Conservation (phyloP, 2,113 vertebrate genomes). For the Callithrix jacchus region DNA sequence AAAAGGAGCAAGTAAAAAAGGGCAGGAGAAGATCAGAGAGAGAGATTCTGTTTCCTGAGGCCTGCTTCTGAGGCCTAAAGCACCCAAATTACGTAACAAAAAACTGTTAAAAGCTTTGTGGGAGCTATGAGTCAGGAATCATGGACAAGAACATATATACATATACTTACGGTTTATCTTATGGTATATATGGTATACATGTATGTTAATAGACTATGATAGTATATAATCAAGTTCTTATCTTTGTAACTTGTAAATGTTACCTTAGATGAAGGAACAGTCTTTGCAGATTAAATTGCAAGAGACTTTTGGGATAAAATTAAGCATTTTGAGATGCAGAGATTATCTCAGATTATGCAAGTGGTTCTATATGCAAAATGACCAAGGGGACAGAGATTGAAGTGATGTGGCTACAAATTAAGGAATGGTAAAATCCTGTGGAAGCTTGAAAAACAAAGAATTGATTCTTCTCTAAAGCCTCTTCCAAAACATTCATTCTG, state of each 20-base stretch:
- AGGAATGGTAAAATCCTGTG: too few species aligned
- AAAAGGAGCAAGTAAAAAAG: neutral
- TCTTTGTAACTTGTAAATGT: rapidly evolving
- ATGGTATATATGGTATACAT: neutral
- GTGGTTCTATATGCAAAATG: neutral
- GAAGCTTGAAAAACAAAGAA: neutral
- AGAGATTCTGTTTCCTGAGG: neutral
- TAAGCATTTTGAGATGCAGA: neutral
- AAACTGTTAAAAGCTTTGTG: neutral
- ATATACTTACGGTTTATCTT: neutral
- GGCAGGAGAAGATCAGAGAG: neutral
- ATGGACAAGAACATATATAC: neutral
- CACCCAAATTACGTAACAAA: neutral
- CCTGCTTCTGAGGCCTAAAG: neutral
- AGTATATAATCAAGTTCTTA: neutral
- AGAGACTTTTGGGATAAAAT: neutral
- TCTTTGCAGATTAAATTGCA: neutral
- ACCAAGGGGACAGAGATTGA: neutral
- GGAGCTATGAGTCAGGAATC: neutral
- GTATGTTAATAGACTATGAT: too few species aligned
- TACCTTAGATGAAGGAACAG: neutral
- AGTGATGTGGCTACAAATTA: neutral
- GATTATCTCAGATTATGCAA: neutral
- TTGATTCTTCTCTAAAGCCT: neutral
- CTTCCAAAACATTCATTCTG: neutral